Evolutionary conservation across 2,888 invertebrate genomes (phyloP).

Genomic region (Pinctada fucata): DNA sequence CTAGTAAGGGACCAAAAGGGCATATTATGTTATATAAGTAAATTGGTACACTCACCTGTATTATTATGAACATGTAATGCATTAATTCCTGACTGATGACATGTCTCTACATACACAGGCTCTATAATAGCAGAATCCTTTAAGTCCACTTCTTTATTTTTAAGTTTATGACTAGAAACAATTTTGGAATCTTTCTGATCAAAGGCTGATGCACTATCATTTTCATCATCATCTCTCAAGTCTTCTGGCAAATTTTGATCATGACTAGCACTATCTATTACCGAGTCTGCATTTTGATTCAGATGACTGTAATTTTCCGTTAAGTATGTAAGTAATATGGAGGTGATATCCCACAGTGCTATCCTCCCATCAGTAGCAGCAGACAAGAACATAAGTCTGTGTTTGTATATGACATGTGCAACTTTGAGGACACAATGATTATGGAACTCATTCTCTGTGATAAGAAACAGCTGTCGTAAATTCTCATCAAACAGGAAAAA

Average conservation of each 20-base stretch:
- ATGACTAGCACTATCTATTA: not conserved
- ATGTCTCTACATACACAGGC: conserved; percentile 29
- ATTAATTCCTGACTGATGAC: conserved; percentile 89
- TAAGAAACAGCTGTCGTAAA: conserved; percentile 49
- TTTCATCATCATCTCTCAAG: not conserved
- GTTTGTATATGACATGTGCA: conserved; percentile 70
- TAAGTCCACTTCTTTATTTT: too few relatives aligned
- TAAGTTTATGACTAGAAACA: not conserved
- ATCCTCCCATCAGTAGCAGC: conserved; percentile 86
- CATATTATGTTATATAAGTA: too few relatives aligned
- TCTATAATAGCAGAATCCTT: not conserved
- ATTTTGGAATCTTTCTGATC: not conserved
- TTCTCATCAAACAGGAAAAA: conserved; percentile 61
- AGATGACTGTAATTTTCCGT: too few relatives aligned
- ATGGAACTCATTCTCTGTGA: conserved; percentile 78
- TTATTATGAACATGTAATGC: conserved; percentile 79
- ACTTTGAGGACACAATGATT: conserved; percentile 85
- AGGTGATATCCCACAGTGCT: conserved; percentile 82
- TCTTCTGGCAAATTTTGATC: conserved; percentile 22
- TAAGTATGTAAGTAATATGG: conserved; percentile 41
- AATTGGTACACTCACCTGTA: conserved; percentile 53
- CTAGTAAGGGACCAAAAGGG: too few relatives aligned
- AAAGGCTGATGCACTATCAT: not conserved
- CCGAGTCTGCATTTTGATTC: not conserved
- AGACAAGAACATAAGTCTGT: conserved; percentile 78